Evolutionary conservation across 2,888 invertebrate genomes (phyloP).

Genomic region (Notodonta dromedarius): DNA sequence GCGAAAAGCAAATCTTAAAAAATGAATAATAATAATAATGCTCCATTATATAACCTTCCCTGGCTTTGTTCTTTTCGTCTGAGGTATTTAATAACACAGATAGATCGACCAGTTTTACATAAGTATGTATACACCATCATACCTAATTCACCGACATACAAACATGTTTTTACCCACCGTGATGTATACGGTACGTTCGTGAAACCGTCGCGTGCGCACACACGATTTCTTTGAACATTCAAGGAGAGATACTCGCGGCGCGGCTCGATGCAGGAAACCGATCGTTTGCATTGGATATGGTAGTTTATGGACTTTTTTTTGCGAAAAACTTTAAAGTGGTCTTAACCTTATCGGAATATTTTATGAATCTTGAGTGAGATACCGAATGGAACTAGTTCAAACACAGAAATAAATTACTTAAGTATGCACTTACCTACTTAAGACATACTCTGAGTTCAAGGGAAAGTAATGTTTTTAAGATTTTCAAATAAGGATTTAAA

Average conservation of each 20-base stretch:
- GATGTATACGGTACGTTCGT: conserved; percentile 52
- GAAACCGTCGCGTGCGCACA: conserved; percentile 76
- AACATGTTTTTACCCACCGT: conserved; percentile 13
- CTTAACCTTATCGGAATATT: background rate
- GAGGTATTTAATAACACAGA: too few species aligned
- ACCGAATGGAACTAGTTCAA: too few species aligned
- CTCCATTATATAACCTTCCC: too few species aligned
- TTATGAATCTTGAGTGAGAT: too few species aligned
- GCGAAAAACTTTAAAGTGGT: conserved; percentile 1
- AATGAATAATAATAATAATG: too few species aligned
- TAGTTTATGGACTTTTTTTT: conserved; percentile 18
- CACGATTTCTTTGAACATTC: conserved; percentile 78
- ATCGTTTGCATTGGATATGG: conserved; percentile 30
- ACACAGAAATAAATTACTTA: too few species aligned
- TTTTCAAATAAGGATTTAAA: background rate
- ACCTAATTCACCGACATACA: conserved; percentile 32
- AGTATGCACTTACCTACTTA: background rate
- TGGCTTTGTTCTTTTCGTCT: too few species aligned
- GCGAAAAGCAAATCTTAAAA: too few species aligned
- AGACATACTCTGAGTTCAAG: background rate
- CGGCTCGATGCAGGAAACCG: conserved; percentile 19
- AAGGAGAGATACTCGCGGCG: conserved; percentile 61
- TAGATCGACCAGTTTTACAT: background rate
- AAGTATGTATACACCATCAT: background rate
- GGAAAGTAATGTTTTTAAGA: background rate